A percentile compares a stretch with the other conserved stretches of the same genome.
Conservation (phyloP, 2,797 vertebrate genomes). For the Microhierax caerulescens region DNA sequence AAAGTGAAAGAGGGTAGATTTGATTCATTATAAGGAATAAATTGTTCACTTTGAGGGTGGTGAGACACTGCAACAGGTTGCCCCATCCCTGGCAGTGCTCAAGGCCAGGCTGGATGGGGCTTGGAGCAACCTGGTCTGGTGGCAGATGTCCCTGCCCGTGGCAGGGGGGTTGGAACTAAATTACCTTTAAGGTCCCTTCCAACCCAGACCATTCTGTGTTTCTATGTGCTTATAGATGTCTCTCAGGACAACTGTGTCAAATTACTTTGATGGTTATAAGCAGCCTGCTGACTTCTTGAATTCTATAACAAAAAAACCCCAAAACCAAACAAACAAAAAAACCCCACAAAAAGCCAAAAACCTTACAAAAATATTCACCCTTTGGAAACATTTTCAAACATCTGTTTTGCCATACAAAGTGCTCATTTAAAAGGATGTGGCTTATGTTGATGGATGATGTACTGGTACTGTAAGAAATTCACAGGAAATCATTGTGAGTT, state of each 20-base stretch:
- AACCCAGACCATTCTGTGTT: background rate
- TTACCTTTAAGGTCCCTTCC: background rate
- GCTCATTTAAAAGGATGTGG: background rate
- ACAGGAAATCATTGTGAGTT: background rate
- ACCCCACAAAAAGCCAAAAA: too few relatives aligned
- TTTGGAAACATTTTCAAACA: background rate
- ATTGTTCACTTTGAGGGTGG: background rate
- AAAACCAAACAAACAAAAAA: background rate
- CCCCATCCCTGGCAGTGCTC: background rate
- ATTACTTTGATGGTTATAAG: background rate
- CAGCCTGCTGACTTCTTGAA: background rate
- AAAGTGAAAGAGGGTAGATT: rapidly evolving
- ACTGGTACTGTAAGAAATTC: background rate
- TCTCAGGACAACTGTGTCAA: background rate
- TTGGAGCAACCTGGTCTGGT: background rate
- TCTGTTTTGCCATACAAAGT: background rate
- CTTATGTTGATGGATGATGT: background rate
- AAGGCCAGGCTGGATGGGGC: background rate
- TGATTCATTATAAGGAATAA: background rate
- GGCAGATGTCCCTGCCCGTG: background rate
- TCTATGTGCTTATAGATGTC: background rate
- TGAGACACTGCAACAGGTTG: background rate
- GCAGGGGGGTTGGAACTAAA: background rate
- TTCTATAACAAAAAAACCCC: background rate
- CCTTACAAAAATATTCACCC: background rate